These are phyloP conservation scores for Drosophila crucigera DNA, from an alignment of 2,888 invertebrate genomes.

Conservation along the genomic window DNA sequence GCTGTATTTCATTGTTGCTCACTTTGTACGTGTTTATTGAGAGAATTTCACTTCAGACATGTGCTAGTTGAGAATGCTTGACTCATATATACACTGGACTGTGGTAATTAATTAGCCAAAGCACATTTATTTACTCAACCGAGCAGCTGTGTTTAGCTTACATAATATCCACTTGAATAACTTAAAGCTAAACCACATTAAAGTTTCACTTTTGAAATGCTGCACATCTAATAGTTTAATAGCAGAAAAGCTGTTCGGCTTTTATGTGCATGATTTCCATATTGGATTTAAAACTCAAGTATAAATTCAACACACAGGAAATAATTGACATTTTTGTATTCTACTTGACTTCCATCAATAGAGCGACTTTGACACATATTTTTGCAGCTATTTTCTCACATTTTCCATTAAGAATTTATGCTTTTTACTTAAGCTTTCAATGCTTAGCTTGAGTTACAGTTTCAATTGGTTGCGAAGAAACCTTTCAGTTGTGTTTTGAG, in stretches of 20 bases:
- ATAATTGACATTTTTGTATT: constrained; percentile 1
- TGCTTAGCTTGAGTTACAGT: constrained; percentile 11
- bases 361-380: constrained; percentile 18
- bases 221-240: not conserved
- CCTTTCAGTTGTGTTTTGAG: constrained; percentile 20
- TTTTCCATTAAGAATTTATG: constrained; percentile 22
- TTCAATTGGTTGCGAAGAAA: constrained; percentile 16
- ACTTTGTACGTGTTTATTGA: constrained; percentile 21
- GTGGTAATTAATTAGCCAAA: not conserved
- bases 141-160: not conserved
- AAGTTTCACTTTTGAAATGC: not conserved
- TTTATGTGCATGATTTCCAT: not conserved
- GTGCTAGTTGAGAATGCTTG: not conserved
- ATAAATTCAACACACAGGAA: not conserved
- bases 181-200: not conserved
- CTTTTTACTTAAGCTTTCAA: constrained; percentile 32
- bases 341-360: constrained; percentile 2
- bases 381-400: not conserved
- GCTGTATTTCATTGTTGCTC: not conserved
- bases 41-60: constrained; percentile 15
- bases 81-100: not conserved
- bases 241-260: not conserved
- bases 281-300: not conserved
- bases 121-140: not conserved
- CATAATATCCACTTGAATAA: not conserved